Percentiles rank a stretch among this genome's conserved stretches.
These are phyloP conservation scores for Telenomus remus DNA, from an alignment of 1,140 invertebrate genomes.

Conservation along the genomic window DNA sequence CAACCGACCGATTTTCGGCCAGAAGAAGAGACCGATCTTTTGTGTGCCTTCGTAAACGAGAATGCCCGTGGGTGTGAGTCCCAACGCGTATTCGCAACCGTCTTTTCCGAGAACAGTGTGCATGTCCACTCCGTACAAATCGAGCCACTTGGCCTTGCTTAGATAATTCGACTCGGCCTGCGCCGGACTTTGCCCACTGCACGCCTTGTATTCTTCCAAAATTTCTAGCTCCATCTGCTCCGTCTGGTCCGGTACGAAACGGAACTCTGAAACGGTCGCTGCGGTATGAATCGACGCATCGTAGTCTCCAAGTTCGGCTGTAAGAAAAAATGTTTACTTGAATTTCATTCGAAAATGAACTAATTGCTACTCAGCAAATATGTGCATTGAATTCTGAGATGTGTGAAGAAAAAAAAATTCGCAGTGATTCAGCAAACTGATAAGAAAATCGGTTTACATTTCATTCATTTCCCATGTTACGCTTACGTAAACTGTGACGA, in stretches of 20 bases:
- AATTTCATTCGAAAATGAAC: no score
- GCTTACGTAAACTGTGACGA: no score
- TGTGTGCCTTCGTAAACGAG: slow-evolving; percentile 95
- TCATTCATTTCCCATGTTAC: no score
- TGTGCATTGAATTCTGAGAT: no score
- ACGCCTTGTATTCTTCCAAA: slow-evolving; percentile 91
- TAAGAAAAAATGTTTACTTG: not conserved
- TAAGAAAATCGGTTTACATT: no score
- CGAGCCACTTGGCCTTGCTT: slow-evolving; percentile 95
- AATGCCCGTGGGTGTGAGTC: slow-evolving; percentile 97
- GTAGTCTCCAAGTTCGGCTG: slow-evolving; percentile 98
- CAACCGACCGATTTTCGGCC: slow-evolving; percentile 95
- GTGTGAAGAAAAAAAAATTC: no score
- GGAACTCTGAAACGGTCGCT: slow-evolving; percentile 97
- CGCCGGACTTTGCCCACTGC: slow-evolving; percentile 88
- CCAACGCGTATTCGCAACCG: slow-evolving; percentile 96
- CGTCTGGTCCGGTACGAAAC: slow-evolving; percentile 94
- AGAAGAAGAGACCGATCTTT: slow-evolving; percentile 99
- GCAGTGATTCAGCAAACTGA: no score
- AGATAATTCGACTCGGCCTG: slow-evolving; percentile 94
- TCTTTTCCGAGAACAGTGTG: slow-evolving; percentile 97
- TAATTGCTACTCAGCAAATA: no score
- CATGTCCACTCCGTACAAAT: slow-evolving; percentile 98
- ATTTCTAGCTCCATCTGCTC: slow-evolving; percentile 95
- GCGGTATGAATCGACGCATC: slow-evolving; percentile 92